A percentile compares a stretch with the other conserved stretches of the same genome.
These are phyloP conservation scores for Psittacara wagleri DNA, from an alignment of 2,113 vertebrate species.

Conservation along the genomic window DNA sequence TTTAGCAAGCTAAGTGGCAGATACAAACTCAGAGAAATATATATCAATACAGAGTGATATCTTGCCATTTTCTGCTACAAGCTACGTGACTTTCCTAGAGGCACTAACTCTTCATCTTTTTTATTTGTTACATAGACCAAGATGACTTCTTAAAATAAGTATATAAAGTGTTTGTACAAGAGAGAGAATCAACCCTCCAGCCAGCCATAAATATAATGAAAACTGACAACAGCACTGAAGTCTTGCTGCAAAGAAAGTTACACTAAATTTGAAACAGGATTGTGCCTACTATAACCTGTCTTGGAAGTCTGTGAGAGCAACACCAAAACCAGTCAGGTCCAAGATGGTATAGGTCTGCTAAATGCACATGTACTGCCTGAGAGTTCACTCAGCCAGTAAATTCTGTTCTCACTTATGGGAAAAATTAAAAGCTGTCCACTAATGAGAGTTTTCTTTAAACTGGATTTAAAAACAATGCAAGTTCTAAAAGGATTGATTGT, in stretches of 20 bases:
- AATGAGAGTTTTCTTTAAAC: not conserved
- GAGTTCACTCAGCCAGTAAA: not conserved
- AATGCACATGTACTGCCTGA: not conserved
- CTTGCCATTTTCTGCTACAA: not conserved
- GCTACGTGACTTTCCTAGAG: not conserved
- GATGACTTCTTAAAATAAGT: not conserved
- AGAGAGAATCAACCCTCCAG: not conserved
- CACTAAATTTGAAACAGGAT: not conserved
- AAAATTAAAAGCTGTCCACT: not conserved
- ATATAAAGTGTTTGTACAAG: not conserved
- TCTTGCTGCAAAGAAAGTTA: not conserved
- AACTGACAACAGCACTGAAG: not conserved
- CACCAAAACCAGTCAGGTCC: not conserved
- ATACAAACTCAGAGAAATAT: not conserved
- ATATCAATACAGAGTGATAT: not conserved
- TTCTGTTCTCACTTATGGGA: not conserved
- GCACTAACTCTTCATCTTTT: not conserved
- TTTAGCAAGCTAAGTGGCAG: not conserved
- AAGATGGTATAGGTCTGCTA: not conserved
- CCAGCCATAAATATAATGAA: not conserved
- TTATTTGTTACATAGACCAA: not conserved
- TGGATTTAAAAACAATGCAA: not conserved
- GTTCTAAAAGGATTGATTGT: not conserved
- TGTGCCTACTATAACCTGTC: not conserved
- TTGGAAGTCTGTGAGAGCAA: not conserved